These are phyloP conservation scores for Petrophora chlorosata DNA, from an alignment of 2,888 invertebrate genomes.

Conservation along the genomic window DNA sequence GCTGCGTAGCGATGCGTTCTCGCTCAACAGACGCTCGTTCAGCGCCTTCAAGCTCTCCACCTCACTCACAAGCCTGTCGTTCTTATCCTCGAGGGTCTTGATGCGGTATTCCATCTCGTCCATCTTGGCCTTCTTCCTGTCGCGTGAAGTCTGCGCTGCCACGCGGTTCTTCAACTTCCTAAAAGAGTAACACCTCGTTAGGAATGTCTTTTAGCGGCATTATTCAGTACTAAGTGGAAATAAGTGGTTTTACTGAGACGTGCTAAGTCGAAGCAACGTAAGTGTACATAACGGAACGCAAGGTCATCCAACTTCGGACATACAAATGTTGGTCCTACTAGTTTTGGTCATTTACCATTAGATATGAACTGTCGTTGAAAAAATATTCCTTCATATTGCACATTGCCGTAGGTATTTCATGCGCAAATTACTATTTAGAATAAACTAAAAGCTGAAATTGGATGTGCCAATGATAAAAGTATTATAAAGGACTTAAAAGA, in stretches of 20 bases:
- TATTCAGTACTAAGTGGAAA: slow-evolving; percentile 4
- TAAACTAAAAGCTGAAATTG: no score
- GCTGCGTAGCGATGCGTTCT: slow-evolving; percentile 85
- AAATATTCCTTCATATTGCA: no score
- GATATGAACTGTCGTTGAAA: no score
- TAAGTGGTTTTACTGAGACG: slow-evolving; percentile 2
- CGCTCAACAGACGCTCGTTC: slow-evolving; percentile 87
- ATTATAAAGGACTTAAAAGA: no score
- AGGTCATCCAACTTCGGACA: slow-evolving; percentile 37
- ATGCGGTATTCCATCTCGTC: slow-evolving; percentile 92
- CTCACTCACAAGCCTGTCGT: slow-evolving; percentile 86
- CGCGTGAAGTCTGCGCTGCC: slow-evolving; percentile 98
- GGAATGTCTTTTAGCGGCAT: slow-evolving; percentile 10
- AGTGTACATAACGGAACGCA: slow-evolving; percentile 38
- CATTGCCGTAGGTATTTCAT: no score
- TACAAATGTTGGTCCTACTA: no score
- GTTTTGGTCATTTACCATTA: no score
- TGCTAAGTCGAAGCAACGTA: slow-evolving; percentile 16
- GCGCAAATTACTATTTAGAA: no score
- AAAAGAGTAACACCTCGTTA: slow-evolving; percentile 45
- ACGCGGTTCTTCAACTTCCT: slow-evolving; percentile 98
- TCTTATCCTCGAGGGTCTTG: slow-evolving; percentile 84
- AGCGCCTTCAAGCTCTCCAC: slow-evolving; percentile 86
- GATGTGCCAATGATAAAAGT: no score
- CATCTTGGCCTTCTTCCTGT: slow-evolving; percentile 97